A percentile compares a stretch with the other conserved stretches of the same genome.
These are phyloP conservation scores for Macaria liturata DNA, from an alignment of 2,888 invertebrate species.

Conservation along the genomic window DNA sequence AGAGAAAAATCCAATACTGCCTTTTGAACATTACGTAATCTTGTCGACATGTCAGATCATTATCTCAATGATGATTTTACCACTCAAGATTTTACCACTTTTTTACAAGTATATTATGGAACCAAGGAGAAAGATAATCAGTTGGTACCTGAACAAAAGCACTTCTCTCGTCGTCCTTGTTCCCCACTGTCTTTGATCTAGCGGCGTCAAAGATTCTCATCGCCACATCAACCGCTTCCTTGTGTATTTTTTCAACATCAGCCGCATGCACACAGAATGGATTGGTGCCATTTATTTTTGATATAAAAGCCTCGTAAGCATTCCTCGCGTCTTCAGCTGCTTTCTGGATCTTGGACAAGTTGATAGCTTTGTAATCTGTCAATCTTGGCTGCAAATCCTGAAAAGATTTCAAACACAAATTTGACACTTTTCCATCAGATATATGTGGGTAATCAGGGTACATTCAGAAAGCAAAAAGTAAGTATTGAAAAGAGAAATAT, in stretches of 20 bases:
- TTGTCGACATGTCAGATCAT: no score
- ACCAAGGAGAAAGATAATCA: background rate
- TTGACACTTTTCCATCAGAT: no score
- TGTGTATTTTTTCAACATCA: slow-evolving; percentile 18
- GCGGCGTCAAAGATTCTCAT: slow-evolving; percentile 9
- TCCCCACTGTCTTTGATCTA: slow-evolving; percentile 3
- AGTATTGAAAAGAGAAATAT: no score
- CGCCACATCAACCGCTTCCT: slow-evolving; percentile 10
- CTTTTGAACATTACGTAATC: no score
- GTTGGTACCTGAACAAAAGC: slow-evolving; percentile 11
- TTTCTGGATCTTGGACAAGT: slow-evolving; percentile 10
- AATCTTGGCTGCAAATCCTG: slow-evolving; percentile 15
- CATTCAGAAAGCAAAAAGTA: no score
- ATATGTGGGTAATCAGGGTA: no score
- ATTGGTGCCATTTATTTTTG: background rate
- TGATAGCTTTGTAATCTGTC: slow-evolving; percentile 12
- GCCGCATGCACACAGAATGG: slow-evolving; percentile 6
- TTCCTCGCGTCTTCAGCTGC: slow-evolving; percentile 6
- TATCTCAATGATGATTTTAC: no score
- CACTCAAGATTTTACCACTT: no score
- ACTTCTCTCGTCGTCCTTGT: slow-evolving; percentile 23
- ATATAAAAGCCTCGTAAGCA: slow-evolving; percentile 9
- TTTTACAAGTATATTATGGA: no score
- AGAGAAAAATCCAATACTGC: no score
- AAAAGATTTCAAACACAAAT: background rate